A percentile compares a stretch with the other conserved stretches of the same genome.
Evolutionary conservation across 1,140 invertebrate genomes (phyloP).

Genomic region (Chironomus tepperi): DNA sequence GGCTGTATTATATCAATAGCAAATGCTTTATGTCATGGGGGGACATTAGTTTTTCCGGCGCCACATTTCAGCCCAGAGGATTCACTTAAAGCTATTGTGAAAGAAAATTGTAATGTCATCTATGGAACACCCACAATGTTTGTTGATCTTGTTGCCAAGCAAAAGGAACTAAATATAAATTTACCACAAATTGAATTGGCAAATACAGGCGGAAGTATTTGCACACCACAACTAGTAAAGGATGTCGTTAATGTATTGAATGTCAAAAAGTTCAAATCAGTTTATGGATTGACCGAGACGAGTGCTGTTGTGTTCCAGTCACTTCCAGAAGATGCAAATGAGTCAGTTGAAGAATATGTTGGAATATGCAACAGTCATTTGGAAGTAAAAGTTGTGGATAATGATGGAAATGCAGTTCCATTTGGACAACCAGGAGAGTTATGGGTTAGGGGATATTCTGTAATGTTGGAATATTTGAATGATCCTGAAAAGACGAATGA

Average conservation of each 20-base stretch:
- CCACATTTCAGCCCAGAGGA: slow-evolving; percentile 57
- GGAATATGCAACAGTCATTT: slow-evolving; percentile 68
- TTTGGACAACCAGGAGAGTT: slow-evolving; percentile 73
- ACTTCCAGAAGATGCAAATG: slow-evolving; percentile 51
- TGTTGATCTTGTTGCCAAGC: slow-evolving; percentile 64
- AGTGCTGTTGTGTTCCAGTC: slow-evolving; percentile 68
- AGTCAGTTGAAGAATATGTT: slow-evolving; percentile 61
- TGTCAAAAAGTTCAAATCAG: slow-evolving; percentile 48
- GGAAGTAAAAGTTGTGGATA: slow-evolving; percentile 72
- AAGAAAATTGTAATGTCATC: slow-evolving; percentile 67
- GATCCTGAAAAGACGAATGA: slow-evolving; percentile 74
- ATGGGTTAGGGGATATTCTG: slow-evolving; percentile 67
- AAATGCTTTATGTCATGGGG: slow-evolving; percentile 51
- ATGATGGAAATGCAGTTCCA: slow-evolving; percentile 58
- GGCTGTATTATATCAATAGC: slow-evolving; percentile 66
- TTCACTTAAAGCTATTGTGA: slow-evolving; percentile 53
- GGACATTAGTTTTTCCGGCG: slow-evolving; percentile 60
- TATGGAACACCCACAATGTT: slow-evolving; percentile 97
- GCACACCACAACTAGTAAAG: slow-evolving; percentile 60
- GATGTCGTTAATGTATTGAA: slow-evolving; percentile 47
- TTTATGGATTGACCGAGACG: slow-evolving; percentile 84
- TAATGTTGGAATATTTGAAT: slow-evolving; percentile 81
- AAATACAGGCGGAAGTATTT: slow-evolving; percentile 65
- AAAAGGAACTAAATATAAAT: slow-evolving; percentile 42
- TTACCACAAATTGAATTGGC: slow-evolving; percentile 45